Evolutionary conservation across 2,888 invertebrate species (phyloP).

Genomic region (Pherbina coryleti): DNA sequence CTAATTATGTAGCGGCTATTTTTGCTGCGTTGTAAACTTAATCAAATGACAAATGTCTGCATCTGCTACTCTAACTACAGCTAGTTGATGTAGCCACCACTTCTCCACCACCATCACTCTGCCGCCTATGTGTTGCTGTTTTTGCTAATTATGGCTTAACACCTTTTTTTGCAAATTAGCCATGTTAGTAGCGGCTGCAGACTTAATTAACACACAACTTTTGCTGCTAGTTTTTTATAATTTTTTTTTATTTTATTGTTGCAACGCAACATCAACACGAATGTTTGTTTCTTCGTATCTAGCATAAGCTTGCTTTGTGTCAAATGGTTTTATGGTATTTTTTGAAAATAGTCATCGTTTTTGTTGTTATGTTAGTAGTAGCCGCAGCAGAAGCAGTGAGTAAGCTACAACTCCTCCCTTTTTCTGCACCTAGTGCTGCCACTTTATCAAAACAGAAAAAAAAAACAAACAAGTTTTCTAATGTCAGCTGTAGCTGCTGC

Average conservation of each 20-base stretch:
- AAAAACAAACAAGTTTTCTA: conserved; percentile 20
- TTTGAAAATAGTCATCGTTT: not conserved
- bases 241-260: not conserved
- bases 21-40: not conserved
- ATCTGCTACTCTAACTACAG: not conserved
- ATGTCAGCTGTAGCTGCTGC: not conserved
- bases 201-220: conserved; percentile 29
- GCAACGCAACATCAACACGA: not conserved
- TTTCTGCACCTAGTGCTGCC: conserved; percentile 1
- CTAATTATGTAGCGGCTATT: not conserved
- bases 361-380: not conserved
- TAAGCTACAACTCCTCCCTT: not conserved
- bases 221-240: not conserved
- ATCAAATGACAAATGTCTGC: conserved; percentile 10
- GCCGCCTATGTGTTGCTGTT: not conserved
- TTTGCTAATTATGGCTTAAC: conserved; percentile 33
- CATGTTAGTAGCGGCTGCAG: conserved; percentile 21
- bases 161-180: conserved; percentile 10
- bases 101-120: not conserved
- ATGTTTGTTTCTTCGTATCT: not conserved
- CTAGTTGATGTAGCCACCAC: not conserved
- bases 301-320: conserved; percentile 20
- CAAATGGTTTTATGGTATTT: conserved; percentile 14
- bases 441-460: not conserved
- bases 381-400: not conserved